Base-by-base conservation (phyloP, 2,888 invertebrate species). In the Gasteruption jaculator region DNA sequence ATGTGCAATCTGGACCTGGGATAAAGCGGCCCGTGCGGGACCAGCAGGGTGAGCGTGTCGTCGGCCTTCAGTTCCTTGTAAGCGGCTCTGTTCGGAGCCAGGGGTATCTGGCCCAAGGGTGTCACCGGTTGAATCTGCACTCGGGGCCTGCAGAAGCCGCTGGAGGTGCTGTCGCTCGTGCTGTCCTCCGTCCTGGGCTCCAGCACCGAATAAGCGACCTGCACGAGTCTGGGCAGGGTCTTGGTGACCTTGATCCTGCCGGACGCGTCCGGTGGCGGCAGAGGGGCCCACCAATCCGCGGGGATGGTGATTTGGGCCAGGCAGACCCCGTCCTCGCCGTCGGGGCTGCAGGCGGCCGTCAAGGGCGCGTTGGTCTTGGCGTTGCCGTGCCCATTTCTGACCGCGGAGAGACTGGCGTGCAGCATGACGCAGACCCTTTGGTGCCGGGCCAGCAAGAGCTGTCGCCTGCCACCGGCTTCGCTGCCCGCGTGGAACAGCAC, bases 401-500 rank as follows among this genome's bases (percentile, higher is more conserved):
- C 76, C 66, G 42, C 77, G 75, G 67, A 70, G 57, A 80, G 75
- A 49, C 75, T 79, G 2, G 88, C 89, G 63, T 89, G 89, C 48
- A 90, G 71, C 10, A 89, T 82, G 29, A 89, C 87, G 68, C 90
- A 88, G 16, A 88, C 86, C 58, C 85, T 79, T 54, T 88, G 85
- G 25, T 86, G 83, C 18, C 76, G 67, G 1, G 80, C 75, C 32
- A 76, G 59, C 7, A 76, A 54, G 3, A 81, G 74, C 57, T 86
- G 85, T 48, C 87, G 73, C 46, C 87, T 76, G 7, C 85, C 85
- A n/a, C 86, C 85, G 0, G 87, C 85, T 71, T 88, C 88, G 41
- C 86, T 86, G 19, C 89, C 91, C 12, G 91, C 89, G 71, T 95
- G 94, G 71, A 95, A 92, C 16, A 95, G 78, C 6, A 95, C 93